Evolutionary conservation across 1,140 invertebrate species (phyloP), one percentile per base, ranked within the genome.

Genomic region (Drosophila grimshawi): DNA sequence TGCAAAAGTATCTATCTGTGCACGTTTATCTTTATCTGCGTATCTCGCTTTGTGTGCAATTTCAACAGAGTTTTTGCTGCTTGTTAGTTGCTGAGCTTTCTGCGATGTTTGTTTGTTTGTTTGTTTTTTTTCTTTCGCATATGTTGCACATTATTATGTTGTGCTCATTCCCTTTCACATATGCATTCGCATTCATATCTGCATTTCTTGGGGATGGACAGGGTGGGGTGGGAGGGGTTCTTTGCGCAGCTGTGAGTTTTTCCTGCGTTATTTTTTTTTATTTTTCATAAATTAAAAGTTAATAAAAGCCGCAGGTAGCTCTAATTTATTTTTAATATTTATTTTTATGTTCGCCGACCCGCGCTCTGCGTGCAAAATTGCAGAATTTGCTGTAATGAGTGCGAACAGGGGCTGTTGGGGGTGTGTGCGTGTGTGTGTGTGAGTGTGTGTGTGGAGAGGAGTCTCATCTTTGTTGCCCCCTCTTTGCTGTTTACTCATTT

Each of bases 261-360:
- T 85, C 71, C 71, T 85, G 64, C 74, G 76, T 68, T 81, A 2
- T 33, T 39, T 7, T 39, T 39, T 39, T 1, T 1, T 19, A 19
- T 19, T n/a, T 81, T 83, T 83, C 77, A 80, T 80, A 83, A 80
- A 86, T 86, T 78, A 80, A 86, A 86, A 88, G 72, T 86, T 86
- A 86, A 86, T 86, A 86, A 86, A 88, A 86, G 63, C 66, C 69
- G 59, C 76, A 60, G 83, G 80, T 80, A 83, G 76, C 73, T 83
- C 72, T 86, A 83, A 86, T 89, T 89, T 86, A 89, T 86, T 86
- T 89, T 86, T 86, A 74, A 86, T 86, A 83, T 80, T 86, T 86
- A 86, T 86, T 82, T 86, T 80, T 72, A 83, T 80, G 69, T 76
- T 68, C 52, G 69, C 63, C 52, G 66, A 19, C 19, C 59, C 65